phyloP scores from a whole-genome alignment of 2,797 vertebrate genomes.

The Coilia nasus region DNA sequence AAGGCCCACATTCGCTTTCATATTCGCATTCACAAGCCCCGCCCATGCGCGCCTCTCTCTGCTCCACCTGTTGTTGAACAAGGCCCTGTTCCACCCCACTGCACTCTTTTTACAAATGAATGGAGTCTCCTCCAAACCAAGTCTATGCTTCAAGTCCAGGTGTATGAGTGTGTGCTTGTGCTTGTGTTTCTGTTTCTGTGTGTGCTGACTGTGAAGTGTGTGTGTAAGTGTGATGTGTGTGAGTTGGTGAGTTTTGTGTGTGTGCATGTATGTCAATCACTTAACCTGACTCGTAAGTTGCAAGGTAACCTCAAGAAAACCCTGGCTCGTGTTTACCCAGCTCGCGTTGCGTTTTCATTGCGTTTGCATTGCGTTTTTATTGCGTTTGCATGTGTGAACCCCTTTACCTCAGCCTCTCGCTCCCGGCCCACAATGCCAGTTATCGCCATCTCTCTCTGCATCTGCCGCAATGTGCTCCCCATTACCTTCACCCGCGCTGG shows the following conservation, averaged over 20 bases:
- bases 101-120: neutral
- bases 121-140: neutral
- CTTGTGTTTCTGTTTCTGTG: neutral
- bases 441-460: neutral
- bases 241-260: neutral
- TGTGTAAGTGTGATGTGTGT: neutral
- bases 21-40: too few relatives aligned
- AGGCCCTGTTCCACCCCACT: conserved; percentile 24
- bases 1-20: neutral
- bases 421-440: neutral
- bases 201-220: neutral
- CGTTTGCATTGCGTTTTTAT: neutral
- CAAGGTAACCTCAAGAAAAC: conserved; percentile 5
- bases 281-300: neutral
- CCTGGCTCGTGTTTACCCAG: neutral
- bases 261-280: neutral
- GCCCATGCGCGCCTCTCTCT: conserved; percentile 36
- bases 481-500: conserved; percentile 37
- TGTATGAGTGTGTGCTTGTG: neutral
- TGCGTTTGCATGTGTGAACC: neutral
- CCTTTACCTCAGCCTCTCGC: neutral
- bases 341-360: too few relatives aligned
- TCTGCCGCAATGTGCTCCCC: conserved; percentile 43
- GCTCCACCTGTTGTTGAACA: conserved; percentile 36
- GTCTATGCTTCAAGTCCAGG: neutral